These are phyloP conservation scores for Schlechtendalia chinensis DNA, from an alignment of 1,140 invertebrate genomes.

Conservation along the genomic window DNA sequence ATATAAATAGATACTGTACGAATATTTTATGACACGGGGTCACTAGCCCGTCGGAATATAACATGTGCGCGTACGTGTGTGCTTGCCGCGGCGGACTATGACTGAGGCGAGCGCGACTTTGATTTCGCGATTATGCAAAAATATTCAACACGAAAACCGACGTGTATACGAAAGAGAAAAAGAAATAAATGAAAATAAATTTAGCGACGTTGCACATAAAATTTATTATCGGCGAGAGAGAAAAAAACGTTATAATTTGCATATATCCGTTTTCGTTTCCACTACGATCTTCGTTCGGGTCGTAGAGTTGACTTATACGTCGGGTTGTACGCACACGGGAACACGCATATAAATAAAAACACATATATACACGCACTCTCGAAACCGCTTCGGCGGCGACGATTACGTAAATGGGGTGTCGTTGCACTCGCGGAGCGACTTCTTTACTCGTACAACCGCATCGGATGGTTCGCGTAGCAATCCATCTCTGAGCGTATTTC, in stretches of 20 bases:
- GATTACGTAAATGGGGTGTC: background rate
- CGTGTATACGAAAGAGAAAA: background rate
- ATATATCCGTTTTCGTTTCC: constrained; percentile 1
- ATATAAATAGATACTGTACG: too few species aligned
- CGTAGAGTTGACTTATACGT: constrained; percentile 1
- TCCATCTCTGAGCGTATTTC: too few species aligned
- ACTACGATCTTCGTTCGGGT: background rate
- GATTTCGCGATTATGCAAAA: constrained; percentile 16
- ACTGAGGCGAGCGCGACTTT: background rate
- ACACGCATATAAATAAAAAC: background rate
- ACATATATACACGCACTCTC: background rate
- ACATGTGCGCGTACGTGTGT: too few species aligned
- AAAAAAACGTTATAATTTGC: background rate
- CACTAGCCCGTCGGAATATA: background rate
- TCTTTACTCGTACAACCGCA: too few species aligned
- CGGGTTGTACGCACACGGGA: background rate
- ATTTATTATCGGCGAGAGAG: background rate
- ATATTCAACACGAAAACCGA: constrained; percentile 7
- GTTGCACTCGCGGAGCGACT: background rate
- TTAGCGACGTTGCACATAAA: background rate
- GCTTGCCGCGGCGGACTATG: background rate
- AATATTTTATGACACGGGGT: background rate
- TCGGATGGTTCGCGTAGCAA: too few species aligned
- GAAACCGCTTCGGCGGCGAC: background rate
- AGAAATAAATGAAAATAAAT: background rate